Evolutionary conservation across 2,888 invertebrate species (phyloP), one percentile per base, ranked within the genome.

Genomic region (Copidosoma aretas): DNA sequence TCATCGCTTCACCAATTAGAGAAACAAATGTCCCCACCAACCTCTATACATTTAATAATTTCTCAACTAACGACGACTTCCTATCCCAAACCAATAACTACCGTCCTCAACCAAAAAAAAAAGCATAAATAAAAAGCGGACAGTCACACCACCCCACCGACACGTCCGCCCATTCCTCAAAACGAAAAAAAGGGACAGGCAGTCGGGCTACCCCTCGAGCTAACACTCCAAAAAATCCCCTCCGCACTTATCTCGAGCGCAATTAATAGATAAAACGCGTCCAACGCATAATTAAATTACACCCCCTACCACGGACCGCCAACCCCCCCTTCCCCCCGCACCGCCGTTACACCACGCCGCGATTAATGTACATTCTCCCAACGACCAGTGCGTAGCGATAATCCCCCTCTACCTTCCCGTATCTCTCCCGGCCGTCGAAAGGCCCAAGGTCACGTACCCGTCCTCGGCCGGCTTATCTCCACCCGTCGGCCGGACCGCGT

Each of bases 361-460:
- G 53, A 68, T 70, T 70, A 63, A 69, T 62, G 8, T 8, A 32
- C 32, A 66, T 66, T 63, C 66, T 62, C 62, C 17, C 43, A 46
- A 12, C 19, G 21, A n/a, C 25, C 32, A 17, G 24, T 43, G 10
- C 24, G 25, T 39, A 24, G 15, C 52, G 32, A 63, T 60, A 63
- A 63, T 64, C 59, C 59, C 15, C 10, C 43, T 14, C 15, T 4
- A 19, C 10, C n/a, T 5, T 4, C 8, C 19, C 41, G 22, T 70
- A 67, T 67, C 70, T 46, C 22, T 17, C n/a, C 17, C n/a, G 22
- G 12, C 21, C 54, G 60, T 56, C 52, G 62, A 64, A 63, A 66
- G 52, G 19, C 22, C 41, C 63, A 66, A 60, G 63, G 60, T 70
- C 70, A 70, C 70, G 70, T 67, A 63, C 66, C n/a, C 21, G 24